Evolutionary conservation across 2,797 vertebrate genomes (phyloP), one percentile per base, ranked within the genome.

Genomic region (Benthosema pterotum): DNA sequence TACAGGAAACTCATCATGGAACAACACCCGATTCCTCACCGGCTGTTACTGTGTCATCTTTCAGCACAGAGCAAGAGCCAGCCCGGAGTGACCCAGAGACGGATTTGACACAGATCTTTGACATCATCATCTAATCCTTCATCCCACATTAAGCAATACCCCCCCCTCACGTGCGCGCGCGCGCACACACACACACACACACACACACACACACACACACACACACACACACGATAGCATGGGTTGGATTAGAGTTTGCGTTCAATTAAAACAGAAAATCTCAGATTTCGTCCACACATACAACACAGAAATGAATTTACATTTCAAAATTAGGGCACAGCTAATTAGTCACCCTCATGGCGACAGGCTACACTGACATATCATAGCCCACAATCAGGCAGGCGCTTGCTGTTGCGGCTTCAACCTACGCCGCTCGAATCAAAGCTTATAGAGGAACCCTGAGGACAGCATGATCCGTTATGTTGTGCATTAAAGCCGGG

Each of bases 41-140:
- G 42, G 62, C 75, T 61, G 80, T 76, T 60, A 61, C 70, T 52
- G 74, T 71, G 72, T 86, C 85, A 83, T 87, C 78, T 83, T 80
- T 87, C 88, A 87, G 74, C 66, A 46, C 60, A 75, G 71, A 67
- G 80, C 79, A 79, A 73, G 69, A 82, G 71, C 81, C 84, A 81
- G 28, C 61, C 83, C 77, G 70, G 81, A 87, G 83, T 83, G 83
- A 87, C 79, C 86, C 65, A 61, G 78, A 77, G 83, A 77, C 47
- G 83, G 82, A 89, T 88, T 86, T 87, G 81, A 88, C 87, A 83
- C 82, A 88, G 86, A 88, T 89, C 82, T 86, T 83, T 86, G 85
- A 88, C 83, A 88, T 86, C 80, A 72, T 72, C 82, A 71, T 82
- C 80, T 87, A 89, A 90, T 91, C 90, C 84, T 77, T 85, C 80